phyloP scores from a whole-genome alignment of 2,797 vertebrate species.

The Lophius americanus region DNA sequence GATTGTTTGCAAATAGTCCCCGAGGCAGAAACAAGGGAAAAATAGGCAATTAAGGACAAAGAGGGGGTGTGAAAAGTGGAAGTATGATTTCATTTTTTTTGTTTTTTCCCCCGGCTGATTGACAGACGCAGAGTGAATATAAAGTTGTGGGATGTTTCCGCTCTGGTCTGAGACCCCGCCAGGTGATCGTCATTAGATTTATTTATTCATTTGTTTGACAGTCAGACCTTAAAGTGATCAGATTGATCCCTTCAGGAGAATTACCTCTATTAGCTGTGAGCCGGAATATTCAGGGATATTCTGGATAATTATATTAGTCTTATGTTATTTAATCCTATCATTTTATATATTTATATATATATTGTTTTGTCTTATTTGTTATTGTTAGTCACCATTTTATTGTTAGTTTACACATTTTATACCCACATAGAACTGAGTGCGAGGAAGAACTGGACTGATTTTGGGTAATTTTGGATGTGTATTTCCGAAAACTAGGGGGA shows the following conservation, averaged over 20 bases:
- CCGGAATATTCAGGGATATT: too few species aligned
- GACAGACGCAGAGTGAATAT: slow-evolving; percentile 63
- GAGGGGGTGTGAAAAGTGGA: slow-evolving; percentile 53
- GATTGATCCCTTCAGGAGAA: slow-evolving; percentile 15
- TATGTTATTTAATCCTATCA: not conserved
- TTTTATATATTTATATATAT: too few species aligned
- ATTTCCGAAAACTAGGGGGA: too few species aligned
- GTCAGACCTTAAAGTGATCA: slow-evolving; percentile 44
- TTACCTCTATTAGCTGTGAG: too few species aligned
- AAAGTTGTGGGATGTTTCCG: slow-evolving; percentile 57
- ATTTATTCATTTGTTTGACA: not conserved
- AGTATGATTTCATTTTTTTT: slow-evolving; percentile 45
- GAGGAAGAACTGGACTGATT: too few species aligned
- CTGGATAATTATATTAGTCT: too few species aligned
- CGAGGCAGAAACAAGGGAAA: slow-evolving; percentile 63
- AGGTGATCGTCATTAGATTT: slow-evolving; percentile 45
- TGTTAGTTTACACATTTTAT: too few species aligned
- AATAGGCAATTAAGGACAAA: slow-evolving; percentile 79
- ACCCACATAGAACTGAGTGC: too few species aligned
- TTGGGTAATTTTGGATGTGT: too few species aligned
- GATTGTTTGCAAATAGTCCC: slow-evolving; percentile 84
- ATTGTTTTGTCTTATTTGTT: too few species aligned
- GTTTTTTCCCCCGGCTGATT: slow-evolving; percentile 52
- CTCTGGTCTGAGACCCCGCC: slow-evolving; percentile 32
- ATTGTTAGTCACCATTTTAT: too few species aligned